Evolutionary conservation across 1,140 invertebrate species (phyloP).

Genomic region (Tyrophagus putrescentiae): DNA sequence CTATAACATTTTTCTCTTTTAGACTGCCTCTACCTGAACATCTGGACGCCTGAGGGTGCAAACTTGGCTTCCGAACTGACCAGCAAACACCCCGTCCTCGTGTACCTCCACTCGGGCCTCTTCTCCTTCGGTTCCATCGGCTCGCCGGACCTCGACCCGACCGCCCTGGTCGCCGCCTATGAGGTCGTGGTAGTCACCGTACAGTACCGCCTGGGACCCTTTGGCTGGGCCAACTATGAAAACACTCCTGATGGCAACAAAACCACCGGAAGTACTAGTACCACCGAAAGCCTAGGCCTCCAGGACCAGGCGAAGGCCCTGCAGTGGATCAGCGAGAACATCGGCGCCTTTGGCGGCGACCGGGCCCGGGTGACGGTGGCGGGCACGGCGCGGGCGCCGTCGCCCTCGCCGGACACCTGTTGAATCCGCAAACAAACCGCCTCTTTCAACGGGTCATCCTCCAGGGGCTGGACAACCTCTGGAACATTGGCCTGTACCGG

Average conservation of each 20-base stretch:
- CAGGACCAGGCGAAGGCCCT: conserved; percentile 87
- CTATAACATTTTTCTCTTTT: conserved; percentile 69
- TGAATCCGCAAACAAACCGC: conserved; percentile 29
- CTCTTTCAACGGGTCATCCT: conserved; percentile 34
- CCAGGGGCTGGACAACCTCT: conserved; percentile 23
- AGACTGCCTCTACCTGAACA: conserved; percentile 92
- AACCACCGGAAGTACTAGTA: no score
- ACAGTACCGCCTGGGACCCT: conserved; percentile 77
- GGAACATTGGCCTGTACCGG: conserved; percentile 3
- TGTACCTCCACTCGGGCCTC: conserved; percentile 92
- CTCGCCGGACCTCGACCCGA: conserved; percentile 79
- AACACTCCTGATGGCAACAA: conserved; percentile 77
- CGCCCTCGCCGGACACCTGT: conserved; percentile 31
- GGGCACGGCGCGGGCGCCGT: conserved; percentile 65
- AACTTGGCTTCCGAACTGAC: background rate
- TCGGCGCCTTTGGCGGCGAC: conserved; percentile 81
- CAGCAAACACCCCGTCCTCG: conserved; percentile 50
- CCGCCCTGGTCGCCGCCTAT: conserved; percentile 70
- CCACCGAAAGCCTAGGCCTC: conserved; percentile 48
- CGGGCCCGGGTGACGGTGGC: conserved; percentile 84
- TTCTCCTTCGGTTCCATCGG: conserved; percentile 66
- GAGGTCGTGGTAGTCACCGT: conserved; percentile 86
- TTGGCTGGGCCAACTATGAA: conserved; percentile 80
- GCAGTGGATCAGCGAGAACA: conserved; percentile 84
- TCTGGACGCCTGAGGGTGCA: conserved; percentile 50